Base-by-base conservation (phyloP, 2,888 invertebrate genomes). In the Rhagonycha fulva region DNA sequence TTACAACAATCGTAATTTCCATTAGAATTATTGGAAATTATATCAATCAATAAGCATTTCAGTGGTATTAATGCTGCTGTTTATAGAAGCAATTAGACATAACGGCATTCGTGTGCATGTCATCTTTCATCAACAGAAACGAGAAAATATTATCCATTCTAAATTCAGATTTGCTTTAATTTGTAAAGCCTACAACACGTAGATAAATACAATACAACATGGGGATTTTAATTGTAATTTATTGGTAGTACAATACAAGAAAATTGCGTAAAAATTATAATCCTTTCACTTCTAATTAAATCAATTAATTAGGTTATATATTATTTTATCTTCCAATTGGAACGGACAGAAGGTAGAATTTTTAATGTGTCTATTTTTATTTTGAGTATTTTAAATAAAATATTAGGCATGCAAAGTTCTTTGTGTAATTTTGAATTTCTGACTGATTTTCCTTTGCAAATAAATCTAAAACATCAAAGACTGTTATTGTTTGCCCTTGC, bases 91-190 rank as follows among this genome's bases (percentile, higher is more conserved):
- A 63, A 77, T 77, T 77, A 77, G 62, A 70, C 32, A 60, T 72
- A 72, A 75, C 70, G 72, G 32, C 75, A 71, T 75, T 77, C 62
- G 62, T 77, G 72, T 72, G 68, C 73, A 70, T 73, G 77, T 75
- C 77, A 77, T 75, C 76, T 74, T 78, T 74, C 73, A 76, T 76
- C 71, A 71, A 61, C 61, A 30, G 71, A 76, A 78, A 76, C 76
- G 73, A 74, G 76, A 76, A 78, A 76, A 74, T 74, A 76, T 76
- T 76, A 72, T 70, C 61, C 71, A 72, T 76, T 76, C 76, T 75
- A 73, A 78, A 78, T 77, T 72, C 75, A 75, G 72, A 77, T 77
- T 77, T 72, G 77, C 70, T 12, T 74, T 75, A 77, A 77, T 77
- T 77, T 67, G 77, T 75, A 70, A 72, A 72, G 69, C 62, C 62